phyloP scores from a whole-genome alignment of 2,888 invertebrate species.

The Nasonia oneida region DNA sequence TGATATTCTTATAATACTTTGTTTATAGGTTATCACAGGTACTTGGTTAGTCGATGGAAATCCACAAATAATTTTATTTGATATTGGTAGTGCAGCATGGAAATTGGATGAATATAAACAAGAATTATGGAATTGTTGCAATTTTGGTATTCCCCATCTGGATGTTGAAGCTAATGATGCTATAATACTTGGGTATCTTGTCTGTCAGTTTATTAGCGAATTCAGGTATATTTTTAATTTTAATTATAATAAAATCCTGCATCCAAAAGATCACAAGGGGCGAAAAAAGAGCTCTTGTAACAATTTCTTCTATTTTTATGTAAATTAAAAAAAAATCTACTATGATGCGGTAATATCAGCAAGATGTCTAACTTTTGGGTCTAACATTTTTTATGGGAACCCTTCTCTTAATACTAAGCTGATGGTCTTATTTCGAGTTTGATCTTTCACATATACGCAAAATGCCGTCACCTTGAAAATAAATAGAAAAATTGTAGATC shows the following conservation, averaged over 20 bases:
- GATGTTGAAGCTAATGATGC: constrained; percentile 98
- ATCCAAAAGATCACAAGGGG: too few species aligned
- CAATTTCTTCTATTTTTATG: too few species aligned
- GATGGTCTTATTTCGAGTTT: too few species aligned
- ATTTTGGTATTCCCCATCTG: constrained; percentile 95
- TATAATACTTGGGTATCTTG: constrained; percentile 96
- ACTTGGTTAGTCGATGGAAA: constrained; percentile 99
- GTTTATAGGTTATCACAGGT: constrained; percentile 91
- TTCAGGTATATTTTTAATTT: constrained; percentile 82
- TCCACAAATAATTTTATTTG: constrained; percentile 98
- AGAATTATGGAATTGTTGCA: constrained; percentile 93
- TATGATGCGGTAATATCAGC: too few species aligned
- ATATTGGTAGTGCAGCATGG: constrained; percentile 97
- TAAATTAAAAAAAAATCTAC: too few species aligned
- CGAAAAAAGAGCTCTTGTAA: too few species aligned
- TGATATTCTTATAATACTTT: constrained; percentile 16
- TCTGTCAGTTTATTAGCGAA: constrained; percentile 92
- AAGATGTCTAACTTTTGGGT: too few species aligned
- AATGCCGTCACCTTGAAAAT: too few species aligned
- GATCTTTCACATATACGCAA: too few species aligned
- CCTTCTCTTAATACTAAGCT: too few species aligned
- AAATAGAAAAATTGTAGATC: too few species aligned
- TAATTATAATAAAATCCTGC: not conserved
- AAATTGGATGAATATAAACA: constrained; percentile 97
- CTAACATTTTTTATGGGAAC: too few species aligned